Evolutionary conservation across 2,888 invertebrate genomes (phyloP).

Genomic region (Tribolium freemani): DNA sequence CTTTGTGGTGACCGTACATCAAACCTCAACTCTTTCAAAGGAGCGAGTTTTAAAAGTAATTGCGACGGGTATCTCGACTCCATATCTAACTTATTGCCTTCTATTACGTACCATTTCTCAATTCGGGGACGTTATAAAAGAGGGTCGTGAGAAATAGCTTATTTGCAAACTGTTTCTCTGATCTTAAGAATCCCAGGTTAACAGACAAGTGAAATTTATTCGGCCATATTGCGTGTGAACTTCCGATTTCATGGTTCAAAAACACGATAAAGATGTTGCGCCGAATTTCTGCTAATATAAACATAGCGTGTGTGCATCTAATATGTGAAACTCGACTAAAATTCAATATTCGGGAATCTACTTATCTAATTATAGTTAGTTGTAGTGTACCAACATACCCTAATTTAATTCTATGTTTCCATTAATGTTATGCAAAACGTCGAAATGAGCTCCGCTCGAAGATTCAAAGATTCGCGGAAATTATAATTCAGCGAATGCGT

Average conservation of each 20-base stretch:
- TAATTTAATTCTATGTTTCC: slow-evolving; percentile 35
- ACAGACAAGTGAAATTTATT: neutral
- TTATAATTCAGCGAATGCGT: slow-evolving; percentile 7
- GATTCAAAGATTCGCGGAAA: neutral
- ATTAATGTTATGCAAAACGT: slow-evolving; percentile 26
- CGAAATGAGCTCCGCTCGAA: slow-evolving; percentile 8
- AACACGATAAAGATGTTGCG: slow-evolving; percentile 34
- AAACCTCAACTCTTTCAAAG: neutral
- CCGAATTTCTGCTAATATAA: slow-evolving; percentile 33
- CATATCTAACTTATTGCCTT: neutral
- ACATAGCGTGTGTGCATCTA: slow-evolving; percentile 33
- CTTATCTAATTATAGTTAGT: slow-evolving; percentile 33
- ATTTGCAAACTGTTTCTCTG: slow-evolving; percentile 3
- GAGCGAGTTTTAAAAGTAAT: neutral
- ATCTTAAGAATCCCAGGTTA: neutral
- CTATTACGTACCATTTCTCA: slow-evolving; percentile 2
- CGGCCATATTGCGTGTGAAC: slow-evolving; percentile 26
- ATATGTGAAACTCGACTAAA: slow-evolving; percentile 21
- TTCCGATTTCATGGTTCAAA: slow-evolving; percentile 19
- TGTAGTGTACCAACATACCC: slow-evolving; percentile 19
- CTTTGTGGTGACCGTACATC: slow-evolving; percentile 2
- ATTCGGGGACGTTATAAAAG: neutral
- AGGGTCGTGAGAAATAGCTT: neutral
- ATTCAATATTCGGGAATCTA: slow-evolving; percentile 40
- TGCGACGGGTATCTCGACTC: neutral